Percentiles rank a stretch among this genome's conserved stretches.
These are phyloP conservation scores for Heteractis magnifica DNA, from an alignment of 92 coral and sea anemone species.

Conservation along the genomic window DNA sequence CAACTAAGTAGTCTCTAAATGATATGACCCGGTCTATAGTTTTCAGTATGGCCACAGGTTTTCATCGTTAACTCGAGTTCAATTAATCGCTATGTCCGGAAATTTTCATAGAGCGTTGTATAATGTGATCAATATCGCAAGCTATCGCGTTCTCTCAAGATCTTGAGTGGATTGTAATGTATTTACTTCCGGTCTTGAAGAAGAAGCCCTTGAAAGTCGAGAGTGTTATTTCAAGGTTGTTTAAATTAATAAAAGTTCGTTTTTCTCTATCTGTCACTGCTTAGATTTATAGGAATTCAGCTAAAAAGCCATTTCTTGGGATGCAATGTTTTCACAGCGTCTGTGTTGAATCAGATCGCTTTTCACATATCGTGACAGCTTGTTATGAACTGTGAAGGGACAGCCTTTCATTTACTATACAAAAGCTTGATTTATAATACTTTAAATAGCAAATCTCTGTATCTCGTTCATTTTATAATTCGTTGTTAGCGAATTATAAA, in stretches of 20 bases:
- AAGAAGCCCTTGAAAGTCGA: slow-evolving; percentile 38
- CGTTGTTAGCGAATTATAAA: background rate
- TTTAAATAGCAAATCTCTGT: background rate
- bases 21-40: slow-evolving; percentile 16
- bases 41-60: slow-evolving; percentile 9
- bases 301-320: slow-evolving; percentile 4
- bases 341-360: slow-evolving; percentile 29
- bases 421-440: background rate
- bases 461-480: background rate
- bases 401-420: background rate
- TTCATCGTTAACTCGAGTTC: slow-evolving; percentile 28
- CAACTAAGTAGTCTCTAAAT: slow-evolving; percentile 1
- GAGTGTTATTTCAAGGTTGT: slow-evolving; percentile 35
- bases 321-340: slow-evolving; percentile 30
- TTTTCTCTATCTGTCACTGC: slow-evolving; percentile 14
- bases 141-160: slow-evolving; percentile 45
- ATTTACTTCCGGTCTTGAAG: slow-evolving; percentile 73
- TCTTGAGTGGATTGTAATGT: slow-evolving; percentile 54
- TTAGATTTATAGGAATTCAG: slow-evolving; percentile 12
- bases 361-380: slow-evolving; percentile 10
- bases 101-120: slow-evolving; percentile 73
- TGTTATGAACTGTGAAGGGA: background rate
- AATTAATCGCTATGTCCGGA: slow-evolving; percentile 14
- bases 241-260: slow-evolving; percentile 14
- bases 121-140: slow-evolving; percentile 70